Evolutionary conservation across 1,140 invertebrate species (phyloP), one percentile per base, ranked within the genome.

Genomic region (Trichoplusia ni): DNA sequence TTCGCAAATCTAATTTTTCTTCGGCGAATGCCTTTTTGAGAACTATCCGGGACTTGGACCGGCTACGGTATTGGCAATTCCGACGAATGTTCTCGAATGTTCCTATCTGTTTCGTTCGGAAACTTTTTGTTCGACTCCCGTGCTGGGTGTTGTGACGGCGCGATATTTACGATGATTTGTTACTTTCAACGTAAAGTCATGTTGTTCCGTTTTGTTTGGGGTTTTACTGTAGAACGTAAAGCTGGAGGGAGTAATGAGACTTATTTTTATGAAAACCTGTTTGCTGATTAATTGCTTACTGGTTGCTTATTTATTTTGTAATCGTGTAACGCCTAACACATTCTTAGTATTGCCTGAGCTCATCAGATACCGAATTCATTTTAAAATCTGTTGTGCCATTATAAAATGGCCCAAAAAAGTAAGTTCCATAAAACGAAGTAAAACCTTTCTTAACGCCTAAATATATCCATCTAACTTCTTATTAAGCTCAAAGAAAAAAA

Each of bases 1-100:
- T 83, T 81, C 81, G 75, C 82, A 85, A 86, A 86, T 86, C 78
- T 82, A 84, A 86, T 86, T 86, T 82, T 74, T 75, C 38, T 69
- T 73, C 66, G 42, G 74, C 69, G 82, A 76, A 81, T 82, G 76
- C 73, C 76, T 75, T 82, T 84, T 78, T 73, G 66, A 77, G 64
- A 77, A 78, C 75, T 85, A 83, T 82, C 67, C 69, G 68, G 60
- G 40, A 64, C 53, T 66, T 67, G 66, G 46, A 31, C 21, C 51
- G 70, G 68, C 71, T 51, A 67, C 75, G 58, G 78, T 82, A 84
- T 81, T 82, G 80, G 46, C 80, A 80, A 84, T 84, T 84, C 75
- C 73, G 65, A 65, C 75, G 74, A 76, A 77, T 77, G 71, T 44
- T 58, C 25, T 79, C 75, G 74, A 76, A 77, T 77, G 71, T 44